Evolutionary conservation across 2,113 vertebrate genomes (phyloP).

Genomic region (Ciconia maguari): DNA sequence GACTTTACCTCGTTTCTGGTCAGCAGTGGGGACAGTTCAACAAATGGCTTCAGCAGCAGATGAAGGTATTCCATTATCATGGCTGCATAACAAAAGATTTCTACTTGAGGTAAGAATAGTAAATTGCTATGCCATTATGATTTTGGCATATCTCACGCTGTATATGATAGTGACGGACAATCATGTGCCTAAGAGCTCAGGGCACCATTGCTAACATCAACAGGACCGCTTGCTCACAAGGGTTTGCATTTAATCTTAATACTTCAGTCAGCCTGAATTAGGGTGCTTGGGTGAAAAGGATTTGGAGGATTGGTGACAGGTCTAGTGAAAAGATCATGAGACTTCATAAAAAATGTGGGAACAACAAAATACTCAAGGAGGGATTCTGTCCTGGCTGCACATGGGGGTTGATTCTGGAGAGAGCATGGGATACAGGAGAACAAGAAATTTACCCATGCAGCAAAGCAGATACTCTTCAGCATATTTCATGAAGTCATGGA

Average conservation of each 20-base stretch:
- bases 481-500: not conserved
- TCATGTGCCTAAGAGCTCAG: not conserved
- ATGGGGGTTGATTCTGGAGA: not conserved
- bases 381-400: not conserved
- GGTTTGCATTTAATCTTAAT: not conserved
- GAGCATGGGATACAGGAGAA: not conserved
- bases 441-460: not conserved
- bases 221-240: not conserved
- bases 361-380: not conserved
- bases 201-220: not conserved
- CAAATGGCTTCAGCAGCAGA: constrained; percentile 76
- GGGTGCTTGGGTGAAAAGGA: not conserved
- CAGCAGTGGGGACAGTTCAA: constrained; percentile 82
- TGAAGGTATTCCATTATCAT: constrained; percentile 84
- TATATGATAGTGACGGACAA: not conserved
- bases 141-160: not conserved
- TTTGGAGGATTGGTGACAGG: not conserved
- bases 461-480: not conserved
- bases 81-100: constrained; percentile 72
- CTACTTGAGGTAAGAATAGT: not conserved
- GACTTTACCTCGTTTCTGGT: constrained; percentile 89
- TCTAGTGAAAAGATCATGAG: not conserved
- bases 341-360: not conserved
- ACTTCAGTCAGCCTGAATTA: not conserved
- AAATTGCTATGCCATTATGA: not conserved